Percentiles rank a stretch among this genome's conserved stretches.
Evolutionary conservation across 1,140 invertebrate genomes (phyloP).

Genomic region (Dolichoris vasculosae): DNA sequence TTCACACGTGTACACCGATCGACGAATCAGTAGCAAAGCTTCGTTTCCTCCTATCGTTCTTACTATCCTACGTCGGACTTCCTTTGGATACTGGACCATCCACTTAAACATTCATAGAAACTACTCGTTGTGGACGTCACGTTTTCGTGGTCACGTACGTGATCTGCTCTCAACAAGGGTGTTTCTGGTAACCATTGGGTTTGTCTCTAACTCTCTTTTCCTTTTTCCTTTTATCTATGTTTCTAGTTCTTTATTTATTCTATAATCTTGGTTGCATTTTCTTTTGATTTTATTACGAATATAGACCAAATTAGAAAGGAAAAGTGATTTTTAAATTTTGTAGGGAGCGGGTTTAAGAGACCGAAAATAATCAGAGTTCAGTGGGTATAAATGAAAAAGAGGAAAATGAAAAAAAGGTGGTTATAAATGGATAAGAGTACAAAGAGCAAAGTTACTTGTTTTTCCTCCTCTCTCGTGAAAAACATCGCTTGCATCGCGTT

Average conservation of each 20-base stretch:
- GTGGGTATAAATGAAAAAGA: neutral
- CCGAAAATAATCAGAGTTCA: too few relatives aligned
- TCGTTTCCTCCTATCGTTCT: too few relatives aligned
- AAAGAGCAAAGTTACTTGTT: neutral
- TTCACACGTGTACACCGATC: too few relatives aligned
- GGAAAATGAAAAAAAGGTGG: neutral
- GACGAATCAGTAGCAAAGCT: too few relatives aligned
- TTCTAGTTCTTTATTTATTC: neutral
- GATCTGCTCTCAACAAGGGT: constrained; percentile 23
- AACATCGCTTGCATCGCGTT: too few relatives aligned
- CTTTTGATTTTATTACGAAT: neutral
- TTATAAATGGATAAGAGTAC: neutral
- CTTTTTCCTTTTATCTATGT: neutral
- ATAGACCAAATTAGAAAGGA: neutral
- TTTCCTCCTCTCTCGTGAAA: neutral
- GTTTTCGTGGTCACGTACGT: constrained; percentile 21
- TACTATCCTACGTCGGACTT: too few relatives aligned
- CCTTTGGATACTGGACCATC: neutral
- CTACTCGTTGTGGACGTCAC: constrained; percentile 16
- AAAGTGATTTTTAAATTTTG: neutral
- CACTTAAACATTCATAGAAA: constrained; percentile 39
- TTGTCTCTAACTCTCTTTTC: neutral
- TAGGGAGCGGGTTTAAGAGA: too few relatives aligned
- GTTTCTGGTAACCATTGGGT: neutral
- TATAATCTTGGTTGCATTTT: neutral